Conservation (phyloP, 2,113 vertebrate species). For the Mus pahari region DNA sequence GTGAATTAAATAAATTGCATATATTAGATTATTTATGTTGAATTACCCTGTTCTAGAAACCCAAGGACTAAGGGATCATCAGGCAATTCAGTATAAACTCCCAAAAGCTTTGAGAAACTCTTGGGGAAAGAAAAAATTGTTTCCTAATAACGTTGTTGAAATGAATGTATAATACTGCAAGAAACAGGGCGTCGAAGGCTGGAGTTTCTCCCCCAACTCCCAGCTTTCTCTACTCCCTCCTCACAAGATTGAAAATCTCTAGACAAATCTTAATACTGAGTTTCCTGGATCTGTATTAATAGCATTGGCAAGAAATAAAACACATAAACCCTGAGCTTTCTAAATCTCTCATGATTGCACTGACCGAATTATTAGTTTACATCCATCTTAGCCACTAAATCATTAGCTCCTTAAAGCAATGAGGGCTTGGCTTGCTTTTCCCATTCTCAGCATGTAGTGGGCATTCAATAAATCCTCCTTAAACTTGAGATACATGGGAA, state of each 20-base stretch:
- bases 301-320: background rate
- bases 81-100: slow-evolving; percentile 1
- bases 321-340: background rate
- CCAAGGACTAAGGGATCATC: background rate
- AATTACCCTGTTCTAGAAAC: background rate
- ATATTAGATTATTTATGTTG: background rate
- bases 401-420: background rate
- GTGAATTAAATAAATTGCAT: background rate
- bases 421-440: background rate
- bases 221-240: background rate
- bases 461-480: background rate
- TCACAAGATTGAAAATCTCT: background rate
- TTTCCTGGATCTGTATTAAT: background rate
- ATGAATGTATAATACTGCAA: background rate
- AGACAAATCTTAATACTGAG: background rate
- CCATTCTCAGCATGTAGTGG: background rate
- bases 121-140: background rate
- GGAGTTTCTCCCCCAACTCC: background rate
- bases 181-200: background rate
- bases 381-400: background rate
- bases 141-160: background rate
- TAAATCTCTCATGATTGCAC: background rate
- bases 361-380: background rate
- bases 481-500: slow-evolving; percentile 1
- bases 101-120: background rate